Base-by-base conservation (phyloP, 1,140 invertebrate genomes). In the Choristoneura fumiferana region DNA sequence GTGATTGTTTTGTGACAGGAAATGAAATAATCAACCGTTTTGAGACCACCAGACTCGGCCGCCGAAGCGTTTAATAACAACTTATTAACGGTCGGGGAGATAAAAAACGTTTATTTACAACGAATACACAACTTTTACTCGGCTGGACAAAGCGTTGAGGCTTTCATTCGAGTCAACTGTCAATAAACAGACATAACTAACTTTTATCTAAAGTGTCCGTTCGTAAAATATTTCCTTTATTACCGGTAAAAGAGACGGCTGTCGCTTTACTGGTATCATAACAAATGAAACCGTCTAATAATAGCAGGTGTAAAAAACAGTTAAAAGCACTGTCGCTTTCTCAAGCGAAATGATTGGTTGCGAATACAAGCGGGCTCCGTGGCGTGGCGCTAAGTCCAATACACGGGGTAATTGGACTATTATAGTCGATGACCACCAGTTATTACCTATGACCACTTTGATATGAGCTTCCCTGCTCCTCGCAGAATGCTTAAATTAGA, bases 21-120 rank as follows among this genome's bases (percentile, higher is more conserved):
- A 49, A 49, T 49, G 43, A 33, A 49, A 49, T n/a, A 49, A 49
- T 49, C n/a, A 49, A 49, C 22, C 17, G 43, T 33, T 49, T 17
- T 49, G 43, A 4, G 43, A 29, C 43, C 43, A 49, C 43, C 43
- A 49, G 18, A 17, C 43, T 12, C 17, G 43, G 12, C 10, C 10
- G 10, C 8, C 17, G 10, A 29, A 29, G 22, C 22, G 22, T 29
- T 29, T 29, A 29, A 29, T 29, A 29, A 29, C 22, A 29, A 29
- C 6, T 29, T 29, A 29, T 29, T 29, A 29, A 29, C 22, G 22
- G 22, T 29, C 6, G 2, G 22, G 22, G 22, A 29, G 22, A 29
- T 29, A 29, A 29, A n/a, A 29, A 18, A 45, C 4, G 14, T 45
- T 45, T 49, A n/a, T 29, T 49, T 49, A 14, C 17, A 29, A 45